A percentile compares a stretch with the other conserved stretches of the same genome.
These are phyloP conservation scores for Amazona vittata DNA, from an alignment of 2,113 vertebrate genomes.

Conservation along the genomic window DNA sequence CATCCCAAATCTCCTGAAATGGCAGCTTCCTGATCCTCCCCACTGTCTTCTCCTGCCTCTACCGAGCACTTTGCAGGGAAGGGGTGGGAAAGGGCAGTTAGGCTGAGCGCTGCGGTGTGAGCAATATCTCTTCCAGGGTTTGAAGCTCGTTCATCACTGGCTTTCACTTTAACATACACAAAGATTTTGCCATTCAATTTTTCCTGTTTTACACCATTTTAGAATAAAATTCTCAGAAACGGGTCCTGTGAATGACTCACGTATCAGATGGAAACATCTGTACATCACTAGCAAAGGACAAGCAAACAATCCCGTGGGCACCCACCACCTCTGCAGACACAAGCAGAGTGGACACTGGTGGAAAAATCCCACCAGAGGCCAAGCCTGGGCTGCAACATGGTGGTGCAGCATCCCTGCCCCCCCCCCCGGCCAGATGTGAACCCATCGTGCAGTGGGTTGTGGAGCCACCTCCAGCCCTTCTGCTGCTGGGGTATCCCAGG, in stretches of 20 bases:
- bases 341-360: neutral
- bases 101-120: neutral
- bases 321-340: neutral
- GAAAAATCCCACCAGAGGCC: neutral
- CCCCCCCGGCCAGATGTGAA: too few relatives aligned
- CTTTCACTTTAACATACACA: neutral
- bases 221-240: neutral
- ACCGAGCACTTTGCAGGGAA: accelerated
- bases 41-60: neutral
- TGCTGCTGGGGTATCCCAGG: neutral
- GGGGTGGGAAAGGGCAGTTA: neutral
- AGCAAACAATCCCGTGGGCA: neutral
- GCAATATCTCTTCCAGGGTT: neutral
- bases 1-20: neutral
- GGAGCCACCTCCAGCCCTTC: neutral
- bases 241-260: neutral
- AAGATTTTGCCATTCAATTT: neutral
- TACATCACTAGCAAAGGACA: neutral
- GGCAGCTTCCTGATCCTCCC: neutral
- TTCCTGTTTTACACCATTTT: neutral
- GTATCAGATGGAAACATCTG: neutral
- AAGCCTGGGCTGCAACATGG: neutral
- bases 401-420: accelerated
- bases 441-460: too few relatives aligned
- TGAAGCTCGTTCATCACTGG: neutral